A percentile compares a stretch with the other conserved stretches of the same genome.
These are phyloP conservation scores for Antechinus flavipes DNA, from an alignment of 2,113 vertebrate genomes.

Conservation along the genomic window DNA sequence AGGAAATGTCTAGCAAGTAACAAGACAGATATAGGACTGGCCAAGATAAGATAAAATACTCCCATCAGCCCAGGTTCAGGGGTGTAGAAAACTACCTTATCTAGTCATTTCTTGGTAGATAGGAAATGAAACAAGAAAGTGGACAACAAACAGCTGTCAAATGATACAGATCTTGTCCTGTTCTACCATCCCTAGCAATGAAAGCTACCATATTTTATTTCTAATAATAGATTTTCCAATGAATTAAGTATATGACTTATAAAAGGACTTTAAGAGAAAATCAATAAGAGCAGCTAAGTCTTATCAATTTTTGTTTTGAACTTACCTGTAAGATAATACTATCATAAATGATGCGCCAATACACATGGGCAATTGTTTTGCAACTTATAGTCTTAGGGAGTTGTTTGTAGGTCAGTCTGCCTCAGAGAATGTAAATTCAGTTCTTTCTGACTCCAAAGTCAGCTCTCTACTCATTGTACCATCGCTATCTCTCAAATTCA, in stretches of 20 bases:
- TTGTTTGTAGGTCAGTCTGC: background rate
- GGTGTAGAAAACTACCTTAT: background rate
- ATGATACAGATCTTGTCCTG: background rate
- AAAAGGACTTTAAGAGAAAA: background rate
- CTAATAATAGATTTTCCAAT: background rate
- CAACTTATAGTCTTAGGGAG: background rate
- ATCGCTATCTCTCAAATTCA: background rate
- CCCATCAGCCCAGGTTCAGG: background rate
- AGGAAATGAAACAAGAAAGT: background rate
- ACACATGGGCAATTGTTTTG: background rate
- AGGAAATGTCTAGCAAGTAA: background rate
- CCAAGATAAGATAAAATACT: background rate
- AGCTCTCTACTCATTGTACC: background rate
- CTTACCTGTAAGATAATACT: background rate
- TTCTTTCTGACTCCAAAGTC: background rate
- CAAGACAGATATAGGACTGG: background rate
- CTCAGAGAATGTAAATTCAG: background rate
- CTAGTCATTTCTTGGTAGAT: background rate
- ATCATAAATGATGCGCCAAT: background rate
- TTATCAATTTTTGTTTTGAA: background rate
- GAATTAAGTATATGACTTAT: background rate
- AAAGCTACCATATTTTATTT: background rate
- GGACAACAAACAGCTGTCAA: background rate
- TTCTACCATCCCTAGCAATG: background rate
- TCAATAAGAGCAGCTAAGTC: background rate